Base-by-base conservation (phyloP, 2,113 vertebrate genomes). In the Spea bombifrons region DNA sequence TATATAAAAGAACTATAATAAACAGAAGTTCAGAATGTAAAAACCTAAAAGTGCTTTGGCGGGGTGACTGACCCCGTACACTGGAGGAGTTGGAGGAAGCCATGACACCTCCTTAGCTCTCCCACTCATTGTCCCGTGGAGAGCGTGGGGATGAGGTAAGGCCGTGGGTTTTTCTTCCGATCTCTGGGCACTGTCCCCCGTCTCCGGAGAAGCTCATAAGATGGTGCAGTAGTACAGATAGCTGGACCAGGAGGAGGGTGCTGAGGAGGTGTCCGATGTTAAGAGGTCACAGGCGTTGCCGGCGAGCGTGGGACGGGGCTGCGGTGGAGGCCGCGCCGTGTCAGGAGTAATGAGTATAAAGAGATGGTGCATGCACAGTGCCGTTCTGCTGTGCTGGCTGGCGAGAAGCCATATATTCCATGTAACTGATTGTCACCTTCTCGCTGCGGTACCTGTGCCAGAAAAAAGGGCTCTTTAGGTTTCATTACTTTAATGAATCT, bases 321-420 rank as follows among this genome's bases (percentile, higher is more conserved):
- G 93, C 88, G 92, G 89, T 87, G 91, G 91, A 88, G 92, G 92
- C 91, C 91, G 92, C 90, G 90, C 81, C 88, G 92, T 94, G 93
- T 94, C 93, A 94, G 93, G 93, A 94, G 93, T 93, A 94, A 93
- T 94, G 93, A 92, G 93, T 94, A 91, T 93, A 94, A 84, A 93
- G 91, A 88, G 93, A 91, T 0, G 92, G 91, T 87, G 92, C 91
- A 91, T 94, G 93, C 87, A 94, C 90, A 87, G 91, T 89, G 90
- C 93, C 92, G 69, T 94, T 94, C 88, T 93, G 93, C 86, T 92
- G 91, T 89, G 90, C 92, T 74, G 92, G 92, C 83, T 93, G 93
- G 76, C 92, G 92, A 82, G 93, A 93, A 87, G 93, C 92, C 88
- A 94, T 90, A 84, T 93, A 94, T 66, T 94, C 93, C 82, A 91